phyloP scores from a whole-genome alignment of 2,888 invertebrate species.

The Nomada fabriciana region DNA sequence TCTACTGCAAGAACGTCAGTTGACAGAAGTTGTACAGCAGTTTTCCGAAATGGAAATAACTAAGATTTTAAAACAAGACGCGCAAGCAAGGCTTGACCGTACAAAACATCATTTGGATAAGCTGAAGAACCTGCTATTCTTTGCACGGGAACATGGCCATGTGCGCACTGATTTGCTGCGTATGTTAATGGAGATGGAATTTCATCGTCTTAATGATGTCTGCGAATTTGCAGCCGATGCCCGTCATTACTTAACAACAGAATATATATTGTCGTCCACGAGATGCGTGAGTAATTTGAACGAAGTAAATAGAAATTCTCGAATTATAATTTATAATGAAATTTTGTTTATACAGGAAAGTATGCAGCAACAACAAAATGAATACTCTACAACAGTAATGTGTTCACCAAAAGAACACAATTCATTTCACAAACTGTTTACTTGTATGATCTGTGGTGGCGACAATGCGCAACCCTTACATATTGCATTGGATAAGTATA shows the following conservation, averaged over 20 bases:
- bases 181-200: slow-evolving; percentile 79
- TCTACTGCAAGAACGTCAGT: slow-evolving; percentile 71
- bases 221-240: slow-evolving; percentile 77
- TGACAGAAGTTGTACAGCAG: slow-evolving; percentile 70
- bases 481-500: slow-evolving; percentile 70
- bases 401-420: slow-evolving; percentile 70
- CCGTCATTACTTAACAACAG: slow-evolving; percentile 77
- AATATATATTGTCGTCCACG: slow-evolving; percentile 75
- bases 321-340: neutral
- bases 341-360: slow-evolving; percentile 72
- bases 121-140: slow-evolving; percentile 71
- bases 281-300: slow-evolving; percentile 76
- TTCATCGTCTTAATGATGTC: slow-evolving; percentile 74
- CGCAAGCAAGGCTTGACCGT: slow-evolving; percentile 69
- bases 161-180: slow-evolving; percentile 78
- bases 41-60: slow-evolving; percentile 73
- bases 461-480: slow-evolving; percentile 61
- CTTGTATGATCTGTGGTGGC: slow-evolving; percentile 71
- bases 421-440: slow-evolving; percentile 76
- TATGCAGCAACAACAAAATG: slow-evolving; percentile 76
- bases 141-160: slow-evolving; percentile 78
- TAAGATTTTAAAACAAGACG: slow-evolving; percentile 76
- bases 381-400: slow-evolving; percentile 67
- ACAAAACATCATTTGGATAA: slow-evolving; percentile 71
- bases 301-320: neutral